Conservation (phyloP, 2,113 vertebrate genomes). For the Stegastes partitus region DNA sequence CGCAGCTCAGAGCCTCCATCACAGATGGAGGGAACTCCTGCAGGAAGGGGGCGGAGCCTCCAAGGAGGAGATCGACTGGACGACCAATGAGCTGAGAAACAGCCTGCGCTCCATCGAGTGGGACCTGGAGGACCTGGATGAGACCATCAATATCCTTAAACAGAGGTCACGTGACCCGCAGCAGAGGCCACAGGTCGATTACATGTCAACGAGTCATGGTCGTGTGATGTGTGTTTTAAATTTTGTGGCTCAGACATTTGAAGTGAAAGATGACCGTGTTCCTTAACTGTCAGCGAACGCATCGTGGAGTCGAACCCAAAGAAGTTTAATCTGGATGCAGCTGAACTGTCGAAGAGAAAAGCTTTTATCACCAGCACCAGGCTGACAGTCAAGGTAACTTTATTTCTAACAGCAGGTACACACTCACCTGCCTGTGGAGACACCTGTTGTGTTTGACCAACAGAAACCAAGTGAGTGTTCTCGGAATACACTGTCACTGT, state of each 20-base stretch:
- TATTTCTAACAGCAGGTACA: not conserved
- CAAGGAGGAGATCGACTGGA: constrained; percentile 97
- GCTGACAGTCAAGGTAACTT: constrained; percentile 90
- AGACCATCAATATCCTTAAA: constrained; percentile 98
- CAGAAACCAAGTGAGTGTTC: no score
- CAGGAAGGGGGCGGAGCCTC: constrained; percentile 90
- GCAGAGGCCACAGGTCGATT: no score
- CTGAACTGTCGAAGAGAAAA: constrained; percentile 93
- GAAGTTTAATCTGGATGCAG: constrained; percentile 95
- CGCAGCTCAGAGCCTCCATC: constrained; percentile 94
- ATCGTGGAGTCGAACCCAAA: constrained; percentile 98
- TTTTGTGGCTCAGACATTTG: no score
- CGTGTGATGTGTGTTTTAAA: no score
- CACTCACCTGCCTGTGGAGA: not conserved
- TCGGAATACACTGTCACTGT: no score
- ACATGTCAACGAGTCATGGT: no score
- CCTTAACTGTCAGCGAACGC: constrained; percentile 82
- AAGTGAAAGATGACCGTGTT: not conserved
- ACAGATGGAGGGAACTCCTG: constrained; percentile 93
- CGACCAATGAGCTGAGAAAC: constrained; percentile 97
- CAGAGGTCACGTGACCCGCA: not conserved
- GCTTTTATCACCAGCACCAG: constrained; percentile 94
- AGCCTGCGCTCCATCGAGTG: constrained; percentile 98
- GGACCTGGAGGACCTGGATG: constrained; percentile 98
- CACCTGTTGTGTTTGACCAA: no score